Evolutionary conservation across 2,113 vertebrate species (phyloP), one percentile per base, ranked within the genome.

Genomic region (Colaptes auratus): DNA sequence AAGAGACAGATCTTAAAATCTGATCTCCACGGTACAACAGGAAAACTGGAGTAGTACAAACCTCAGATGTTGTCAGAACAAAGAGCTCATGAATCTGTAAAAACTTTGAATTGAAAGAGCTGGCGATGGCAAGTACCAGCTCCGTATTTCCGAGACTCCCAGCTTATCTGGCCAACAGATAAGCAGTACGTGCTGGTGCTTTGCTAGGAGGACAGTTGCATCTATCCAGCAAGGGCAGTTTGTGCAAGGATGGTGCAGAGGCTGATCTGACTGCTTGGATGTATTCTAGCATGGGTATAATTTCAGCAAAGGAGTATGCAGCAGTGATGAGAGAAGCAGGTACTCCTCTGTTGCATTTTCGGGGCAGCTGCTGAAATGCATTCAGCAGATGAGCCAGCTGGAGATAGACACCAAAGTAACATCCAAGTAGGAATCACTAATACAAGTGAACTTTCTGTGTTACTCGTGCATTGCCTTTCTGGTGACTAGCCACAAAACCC

Each of bases 161-260:
- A 55, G 30, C 0, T 0, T 9, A n/a, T 15, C 24, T 60, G 21
- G 23, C 10, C 53, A 33, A 31, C 16, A 48, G 18, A 19, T 10
- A 48, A 14, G 17, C 11, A 10, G 30, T 24, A 66, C 15, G 3
- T 19, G 30, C 20, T 3, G 4, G 10, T 42, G 20, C 16, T 60
- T 59, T 65, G 16, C 28, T 55, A 60, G 16, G 4, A n/a, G 7
- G 12, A 16, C 36, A 10, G 11, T 19, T 39, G 27, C 15, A 64
- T 39, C 39, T 7, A 53, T 13, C 12, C n/a, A 30, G 20, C 30
- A 46, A 53, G 31, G 23, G 5, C 7, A 12, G 15, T 53, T 48
- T 59, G 12, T 33, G 31, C n/a, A 21, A 36, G 7, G 12, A 18
- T 10, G 31, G 31, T 10, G 55, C 46, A 74, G 53, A 73, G 44